Base-by-base conservation (phyloP, 2,797 vertebrate genomes). In the Melanotaenia boesemani region DNA sequence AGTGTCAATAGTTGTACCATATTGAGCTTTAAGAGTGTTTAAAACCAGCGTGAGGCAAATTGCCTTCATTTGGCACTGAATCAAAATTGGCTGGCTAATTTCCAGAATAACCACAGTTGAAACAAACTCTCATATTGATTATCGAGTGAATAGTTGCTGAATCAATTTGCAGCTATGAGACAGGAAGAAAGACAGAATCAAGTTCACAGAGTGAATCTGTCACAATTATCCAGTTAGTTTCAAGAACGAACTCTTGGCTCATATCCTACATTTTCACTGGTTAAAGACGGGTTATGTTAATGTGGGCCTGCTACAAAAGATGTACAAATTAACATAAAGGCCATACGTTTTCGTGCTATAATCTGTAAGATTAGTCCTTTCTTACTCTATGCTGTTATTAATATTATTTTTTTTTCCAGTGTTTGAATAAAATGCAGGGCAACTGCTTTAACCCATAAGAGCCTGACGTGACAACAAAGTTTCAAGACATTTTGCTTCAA, bases 111-210 rank as follows among this genome's bases (percentile, higher is more conserved):
- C 79, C 75, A 72, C 70, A 71, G 79, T 81, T 85, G 83, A 80
- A 89, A 80, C 84, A 86, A 77, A 86, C 56, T 74, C 71, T 73
- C 81, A 83, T 86, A 86, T 60, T 78, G 80, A 72, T 68, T 86
- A 79, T 87, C 68, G 74, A 82, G 57, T 63, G 72, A 87, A 87
- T 83, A 81, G 77, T 59, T 71, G 72, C 61, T 60, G 54, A 67
- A 88, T 87, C 56, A 72, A 81, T 86, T 79, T 59, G 16, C 70
- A 69, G 75, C 73, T 37, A 74, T 76, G 65, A 72, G 60, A 73
- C 74, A 74, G 75, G 71, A 81, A 75, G 59, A 77, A 28, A 56
- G 54, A 63, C 68, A 56, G 57, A 72, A 75, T 77, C 63, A 52
- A 62, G 80, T 74, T 84, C 76, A 85, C 86, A 76, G 81, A 80